Conservation (phyloP, 2,797 vertebrate genomes). For the Tadarida brasiliensis region DNA sequence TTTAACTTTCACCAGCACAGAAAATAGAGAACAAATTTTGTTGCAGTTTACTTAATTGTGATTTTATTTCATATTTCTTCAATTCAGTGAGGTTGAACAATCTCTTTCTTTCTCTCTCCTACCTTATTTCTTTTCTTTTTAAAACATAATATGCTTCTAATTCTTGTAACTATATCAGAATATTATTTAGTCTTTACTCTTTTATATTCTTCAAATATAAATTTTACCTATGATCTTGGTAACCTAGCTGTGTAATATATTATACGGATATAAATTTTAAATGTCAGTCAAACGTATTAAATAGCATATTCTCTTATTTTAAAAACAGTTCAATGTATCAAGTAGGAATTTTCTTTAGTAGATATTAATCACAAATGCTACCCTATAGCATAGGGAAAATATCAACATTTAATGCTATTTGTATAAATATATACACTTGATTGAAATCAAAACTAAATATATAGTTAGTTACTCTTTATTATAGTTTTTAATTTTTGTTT, state of each 20-base stretch:
- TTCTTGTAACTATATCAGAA: not conserved
- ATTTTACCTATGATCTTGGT: not conserved
- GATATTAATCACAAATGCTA: not conserved
- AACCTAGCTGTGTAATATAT: not conserved
- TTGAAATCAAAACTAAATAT: not conserved
- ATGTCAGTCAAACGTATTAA: not conserved
- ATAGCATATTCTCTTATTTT: slow-evolving; percentile 6
- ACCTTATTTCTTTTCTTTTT: not conserved
- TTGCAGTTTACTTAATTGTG: not conserved
- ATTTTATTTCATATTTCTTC: slow-evolving; percentile 37
- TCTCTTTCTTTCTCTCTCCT: not conserved
- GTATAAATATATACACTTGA: not conserved
- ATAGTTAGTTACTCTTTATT: not conserved
- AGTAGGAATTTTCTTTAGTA: not conserved
- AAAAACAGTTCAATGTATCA: not conserved
- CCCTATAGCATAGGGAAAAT: not conserved
- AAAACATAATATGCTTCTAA: not conserved
- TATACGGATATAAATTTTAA: not conserved
- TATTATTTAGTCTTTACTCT: not conserved
- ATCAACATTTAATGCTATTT: not conserved
- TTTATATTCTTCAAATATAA: slow-evolving; percentile 27
- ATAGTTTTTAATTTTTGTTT: not conserved
- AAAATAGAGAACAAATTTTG: not conserved
- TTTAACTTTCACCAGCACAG: not conserved
- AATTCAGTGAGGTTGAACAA: not conserved